phyloP scores from a whole-genome alignment of 2,797 vertebrate species.

The Diplodus puntazzo region DNA sequence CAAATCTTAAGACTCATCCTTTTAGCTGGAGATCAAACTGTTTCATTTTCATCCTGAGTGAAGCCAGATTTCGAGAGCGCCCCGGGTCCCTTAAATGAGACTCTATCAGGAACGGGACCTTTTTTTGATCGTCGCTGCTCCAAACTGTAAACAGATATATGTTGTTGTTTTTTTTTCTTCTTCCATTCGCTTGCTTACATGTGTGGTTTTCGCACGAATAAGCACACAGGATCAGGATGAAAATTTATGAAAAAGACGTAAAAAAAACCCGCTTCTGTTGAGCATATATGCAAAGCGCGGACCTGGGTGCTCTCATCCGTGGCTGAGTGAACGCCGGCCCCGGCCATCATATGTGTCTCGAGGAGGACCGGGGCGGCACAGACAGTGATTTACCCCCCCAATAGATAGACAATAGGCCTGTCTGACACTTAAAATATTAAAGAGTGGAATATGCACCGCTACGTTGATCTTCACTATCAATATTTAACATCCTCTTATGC shows the following conservation, averaged over 20 bases:
- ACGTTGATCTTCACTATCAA: constrained; percentile 95
- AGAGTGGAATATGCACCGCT: constrained; percentile 94
- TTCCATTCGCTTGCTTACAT: constrained; percentile 64
- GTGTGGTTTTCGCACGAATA: constrained; percentile 34
- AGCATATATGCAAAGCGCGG: constrained; percentile 76
- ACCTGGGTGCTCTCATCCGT: constrained; percentile 71
- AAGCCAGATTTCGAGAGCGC: constrained; percentile 15
- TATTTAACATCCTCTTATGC: constrained; percentile 99
- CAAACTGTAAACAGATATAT: constrained; percentile 60
- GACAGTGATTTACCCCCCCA: constrained; percentile 77
- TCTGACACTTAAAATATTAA: constrained; percentile 95
- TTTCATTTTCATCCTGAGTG: constrained; percentile 43
- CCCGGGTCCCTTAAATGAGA: neutral
- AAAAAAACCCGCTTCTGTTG: constrained; percentile 43
- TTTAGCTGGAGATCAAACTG: constrained; percentile 51
- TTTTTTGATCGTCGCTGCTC: constrained; percentile 44
- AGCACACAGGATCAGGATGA: constrained; percentile 55
- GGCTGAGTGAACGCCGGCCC: constrained; percentile 61
- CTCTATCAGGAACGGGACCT: constrained; percentile 17
- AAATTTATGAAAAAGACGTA: constrained; percentile 66
- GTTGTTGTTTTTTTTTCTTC: constrained; percentile 36
- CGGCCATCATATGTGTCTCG: constrained; percentile 66
- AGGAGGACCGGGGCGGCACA: constrained; percentile 58
- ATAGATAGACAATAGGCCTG: constrained; percentile 85
- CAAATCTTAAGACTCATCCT: constrained; percentile 53